Evolutionary conservation across 2,888 invertebrate species (phyloP).

Genomic region (Boloria euphrosyne): DNA sequence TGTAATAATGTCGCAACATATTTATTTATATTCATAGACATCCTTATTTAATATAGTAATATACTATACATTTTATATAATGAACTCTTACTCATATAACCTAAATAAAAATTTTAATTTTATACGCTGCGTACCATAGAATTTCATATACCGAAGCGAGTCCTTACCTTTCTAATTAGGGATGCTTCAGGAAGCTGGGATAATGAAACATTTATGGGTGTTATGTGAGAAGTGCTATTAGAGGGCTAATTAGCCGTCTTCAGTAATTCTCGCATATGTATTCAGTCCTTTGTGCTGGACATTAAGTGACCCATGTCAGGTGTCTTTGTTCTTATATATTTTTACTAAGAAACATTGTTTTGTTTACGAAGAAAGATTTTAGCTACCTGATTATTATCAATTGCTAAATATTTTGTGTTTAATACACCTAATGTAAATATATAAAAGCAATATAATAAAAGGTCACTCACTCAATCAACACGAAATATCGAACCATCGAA

Average conservation of each 20-base stretch:
- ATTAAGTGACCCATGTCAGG: conserved; percentile 73
- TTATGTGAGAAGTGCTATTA: conserved; percentile 39
- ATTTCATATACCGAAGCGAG: background rate
- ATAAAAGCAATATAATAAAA: no score
- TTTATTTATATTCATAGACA: no score
- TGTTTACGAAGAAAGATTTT: background rate
- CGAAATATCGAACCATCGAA: no score
- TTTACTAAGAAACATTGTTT: conserved; percentile 10
- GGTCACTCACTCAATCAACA: no score
- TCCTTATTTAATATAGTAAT: no score
- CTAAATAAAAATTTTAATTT: no score
- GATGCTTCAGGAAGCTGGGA: conserved; percentile 16
- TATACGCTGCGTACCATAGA: background rate
- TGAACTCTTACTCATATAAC: no score
- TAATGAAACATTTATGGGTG: conserved; percentile 26
- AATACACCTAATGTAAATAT: no score
- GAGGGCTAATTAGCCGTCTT: conserved; percentile 57
- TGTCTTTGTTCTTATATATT: conserved; percentile 55
- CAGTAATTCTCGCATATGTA: conserved; percentile 61
- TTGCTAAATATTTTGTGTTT: no score
- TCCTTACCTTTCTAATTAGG: conserved; percentile 20
- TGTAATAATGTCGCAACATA: no score
- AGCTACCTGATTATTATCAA: no score
- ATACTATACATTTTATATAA: no score
- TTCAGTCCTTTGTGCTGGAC: conserved; percentile 60